Evolutionary conservation across 2,113 vertebrate species (phyloP).

Genomic region (Euleptes europaea): DNA sequence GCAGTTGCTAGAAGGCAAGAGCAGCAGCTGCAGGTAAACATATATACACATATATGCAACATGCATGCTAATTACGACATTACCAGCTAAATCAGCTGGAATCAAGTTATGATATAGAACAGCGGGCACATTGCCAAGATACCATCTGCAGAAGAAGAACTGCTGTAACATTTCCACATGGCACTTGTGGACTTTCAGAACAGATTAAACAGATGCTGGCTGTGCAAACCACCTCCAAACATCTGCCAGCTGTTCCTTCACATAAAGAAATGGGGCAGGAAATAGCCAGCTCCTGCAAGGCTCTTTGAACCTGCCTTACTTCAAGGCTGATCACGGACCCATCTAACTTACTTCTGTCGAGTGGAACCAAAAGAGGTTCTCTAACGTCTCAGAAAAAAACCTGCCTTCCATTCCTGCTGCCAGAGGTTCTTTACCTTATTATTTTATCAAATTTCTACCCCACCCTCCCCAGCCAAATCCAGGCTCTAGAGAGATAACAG

Average conservation of each 20-base stretch:
- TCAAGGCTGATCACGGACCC: not conserved
- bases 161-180: not conserved
- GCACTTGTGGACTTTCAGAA: not conserved
- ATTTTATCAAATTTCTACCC: too few species aligned
- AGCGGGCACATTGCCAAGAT: not conserved
- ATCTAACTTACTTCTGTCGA: not conserved
- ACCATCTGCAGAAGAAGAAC: not conserved
- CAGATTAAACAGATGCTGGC: not conserved
- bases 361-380: not conserved
- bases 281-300: too few species aligned
- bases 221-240: not conserved
- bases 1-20: not conserved
- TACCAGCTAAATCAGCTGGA: not conserved
- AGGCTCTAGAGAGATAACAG: not conserved
- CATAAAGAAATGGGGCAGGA: not conserved
- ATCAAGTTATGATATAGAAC: not conserved
- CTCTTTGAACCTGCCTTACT: too few species aligned
- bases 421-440: too few species aligned
- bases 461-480: too few species aligned
- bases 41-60: too few species aligned
- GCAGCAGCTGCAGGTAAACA: not conserved
- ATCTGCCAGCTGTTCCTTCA: not conserved
- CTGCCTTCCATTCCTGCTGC: not conserved
- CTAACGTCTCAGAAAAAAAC: too few species aligned
- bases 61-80: not conserved